Percentiles rank a stretch among this genome's conserved stretches.
phyloP scores from a whole-genome alignment of 2,888 invertebrate genomes.

The Cryptus viduatorius region DNA sequence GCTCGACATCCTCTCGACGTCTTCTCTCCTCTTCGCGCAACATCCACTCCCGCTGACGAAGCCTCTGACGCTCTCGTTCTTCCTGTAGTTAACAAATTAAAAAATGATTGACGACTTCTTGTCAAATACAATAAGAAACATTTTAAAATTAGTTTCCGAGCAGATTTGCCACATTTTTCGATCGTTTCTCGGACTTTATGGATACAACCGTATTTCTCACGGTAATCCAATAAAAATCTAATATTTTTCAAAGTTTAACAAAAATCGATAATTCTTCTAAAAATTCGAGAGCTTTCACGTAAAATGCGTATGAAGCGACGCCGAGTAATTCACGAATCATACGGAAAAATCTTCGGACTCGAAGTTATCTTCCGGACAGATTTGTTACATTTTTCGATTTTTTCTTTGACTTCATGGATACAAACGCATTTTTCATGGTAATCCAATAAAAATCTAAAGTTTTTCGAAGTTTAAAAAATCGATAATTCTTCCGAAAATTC shows the following conservation, averaged over 20 bases:
- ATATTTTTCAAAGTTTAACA: too few relatives aligned
- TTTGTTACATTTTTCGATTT: background rate
- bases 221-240: too few relatives aligned
- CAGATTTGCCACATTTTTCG: background rate
- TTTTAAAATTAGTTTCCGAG: background rate
- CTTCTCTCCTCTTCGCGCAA: slow-evolving; percentile 93
- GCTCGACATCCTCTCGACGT: slow-evolving; percentile 91
- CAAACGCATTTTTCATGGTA: background rate
- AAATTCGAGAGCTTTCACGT: too few relatives aligned
- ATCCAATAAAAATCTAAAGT: too few relatives aligned
- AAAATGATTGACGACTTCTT: background rate
- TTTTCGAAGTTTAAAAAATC: too few relatives aligned
- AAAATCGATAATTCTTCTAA: too few relatives aligned
- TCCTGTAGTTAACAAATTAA: slow-evolving; percentile 85
- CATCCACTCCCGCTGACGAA: slow-evolving; percentile 92
- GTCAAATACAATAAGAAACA: background rate
- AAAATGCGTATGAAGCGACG: too few relatives aligned
- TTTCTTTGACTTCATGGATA: background rate
- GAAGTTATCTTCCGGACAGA: background rate
- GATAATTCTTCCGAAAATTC: too few relatives aligned
- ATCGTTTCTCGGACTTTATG: background rate
- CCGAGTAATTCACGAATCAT: too few relatives aligned
- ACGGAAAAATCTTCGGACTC: background rate
- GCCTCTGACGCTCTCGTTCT: slow-evolving; percentile 90
- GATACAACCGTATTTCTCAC: background rate